These are phyloP conservation scores for Pangasius larnaudii DNA, from an alignment of 2,797 vertebrate genomes.

Conservation along the genomic window DNA sequence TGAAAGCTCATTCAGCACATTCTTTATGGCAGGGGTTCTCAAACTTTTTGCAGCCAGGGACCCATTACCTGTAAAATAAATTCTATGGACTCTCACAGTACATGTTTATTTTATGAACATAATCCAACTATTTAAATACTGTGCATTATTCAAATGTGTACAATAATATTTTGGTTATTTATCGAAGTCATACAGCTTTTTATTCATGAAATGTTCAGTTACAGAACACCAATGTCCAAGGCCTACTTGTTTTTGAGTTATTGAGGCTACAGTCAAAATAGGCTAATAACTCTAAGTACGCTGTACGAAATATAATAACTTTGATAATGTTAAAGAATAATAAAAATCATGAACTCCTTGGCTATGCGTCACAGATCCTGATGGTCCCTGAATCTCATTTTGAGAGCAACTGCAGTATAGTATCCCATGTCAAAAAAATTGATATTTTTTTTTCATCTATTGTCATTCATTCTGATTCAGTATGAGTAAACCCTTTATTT, in stretches of 20 bases:
- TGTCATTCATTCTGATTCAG: not conserved
- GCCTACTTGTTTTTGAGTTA: not conserved
- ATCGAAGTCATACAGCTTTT: not conserved
- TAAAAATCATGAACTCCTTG: not conserved
- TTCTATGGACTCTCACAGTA: not conserved
- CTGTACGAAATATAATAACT: not conserved
- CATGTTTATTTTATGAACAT: slow-evolving; percentile 7
- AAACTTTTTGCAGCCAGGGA: slow-evolving; percentile 7
- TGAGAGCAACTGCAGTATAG: not conserved
- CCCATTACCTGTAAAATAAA: slow-evolving; percentile 3
- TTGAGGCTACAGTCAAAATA: not conserved
- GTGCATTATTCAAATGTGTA: not conserved
- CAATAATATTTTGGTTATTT: not conserved
- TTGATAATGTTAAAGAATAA: not conserved
- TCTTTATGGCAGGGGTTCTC: slow-evolving; percentile 1
- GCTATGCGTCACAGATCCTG: not conserved
- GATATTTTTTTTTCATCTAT: not conserved
- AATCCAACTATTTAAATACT: not conserved
- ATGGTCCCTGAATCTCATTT: not conserved
- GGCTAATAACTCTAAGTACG: not conserved
- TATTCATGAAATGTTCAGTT: not conserved
- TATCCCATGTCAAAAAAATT: not conserved
- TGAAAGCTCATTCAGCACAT: slow-evolving; percentile 46
- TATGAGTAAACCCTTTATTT: not conserved
- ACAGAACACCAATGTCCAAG: not conserved